Base-by-base conservation (phyloP, 2,113 vertebrate genomes). In the Microtus ochrogaster region DNA sequence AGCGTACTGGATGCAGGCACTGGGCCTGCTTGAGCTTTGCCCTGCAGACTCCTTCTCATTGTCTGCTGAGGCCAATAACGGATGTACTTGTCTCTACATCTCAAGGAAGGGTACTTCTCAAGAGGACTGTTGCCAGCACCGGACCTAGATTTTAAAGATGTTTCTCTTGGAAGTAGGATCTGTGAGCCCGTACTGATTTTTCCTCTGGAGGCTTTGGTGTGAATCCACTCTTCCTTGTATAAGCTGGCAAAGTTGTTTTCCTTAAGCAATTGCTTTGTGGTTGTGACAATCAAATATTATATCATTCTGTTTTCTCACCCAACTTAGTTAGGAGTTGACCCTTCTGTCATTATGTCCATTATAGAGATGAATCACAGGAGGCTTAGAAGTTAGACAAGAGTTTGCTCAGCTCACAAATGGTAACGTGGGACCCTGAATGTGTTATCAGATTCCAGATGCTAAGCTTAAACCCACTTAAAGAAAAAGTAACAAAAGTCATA, bases 161-260 rank as follows among this genome's bases (percentile, higher is more conserved):
- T 39, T 89, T 89, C 83, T 95, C 85, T 85, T 70, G 10, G 55
- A 96, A 79, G 63, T 9, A 61, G 41, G 26, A 58, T 58, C 47
- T 79, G 44, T 28, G 63, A 47, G 2, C 24, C 74, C 44, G 4
- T 52, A 13, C 39, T 41, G 2, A 73, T 5, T 44, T 63, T 92
- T 73, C 58, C 66, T 89, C 65, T 30, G 28, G 36, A 85, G 13
- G 12, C 19, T 92, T 90, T 66, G 70, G 22, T 26, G n/a, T 74
- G 58, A 55, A 86, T 39, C 26, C 6, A 79, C 44, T 65, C 81
- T 33, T 10, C 7, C 7, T 30, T 72, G 12, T 7, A 41, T 68
- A 94, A 81, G 3, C 39, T 78, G 28, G 63, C n/a, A 66, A 89
- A 13, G 39, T 30, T 94, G 63, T 74, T 52, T 61, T 72, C 28